Percentiles rank a stretch among this genome's conserved stretches.
phyloP scores from a whole-genome alignment of 2,888 invertebrate species.

The Bembecia ichneumoniformis region DNA sequence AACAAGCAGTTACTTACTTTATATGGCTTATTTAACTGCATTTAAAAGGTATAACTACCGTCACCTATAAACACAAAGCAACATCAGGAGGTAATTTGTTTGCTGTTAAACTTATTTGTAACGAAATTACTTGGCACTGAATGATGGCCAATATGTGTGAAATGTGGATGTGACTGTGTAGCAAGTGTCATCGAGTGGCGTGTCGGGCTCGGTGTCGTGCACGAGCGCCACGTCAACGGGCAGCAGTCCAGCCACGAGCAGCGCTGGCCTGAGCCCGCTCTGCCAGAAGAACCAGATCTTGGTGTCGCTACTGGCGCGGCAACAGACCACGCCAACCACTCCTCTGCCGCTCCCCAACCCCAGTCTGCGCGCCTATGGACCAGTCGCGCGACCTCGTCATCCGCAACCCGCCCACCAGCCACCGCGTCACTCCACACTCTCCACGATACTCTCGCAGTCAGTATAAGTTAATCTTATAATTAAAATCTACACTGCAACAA shows the following conservation, averaged over 20 bases:
- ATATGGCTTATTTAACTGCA: no score
- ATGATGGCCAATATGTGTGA: no score
- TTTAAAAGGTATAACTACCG: no score
- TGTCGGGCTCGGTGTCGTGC: slow-evolving; percentile 63
- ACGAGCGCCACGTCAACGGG: slow-evolving; percentile 42
- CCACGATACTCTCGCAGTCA: slow-evolving; percentile 37
- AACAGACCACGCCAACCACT: slow-evolving; percentile 77
- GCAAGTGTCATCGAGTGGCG: slow-evolving; percentile 72
- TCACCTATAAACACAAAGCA: no score
- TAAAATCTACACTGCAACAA: no score
- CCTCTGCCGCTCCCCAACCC: slow-evolving; percentile 80
- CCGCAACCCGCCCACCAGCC: slow-evolving; percentile 13
- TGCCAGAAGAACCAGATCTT: slow-evolving; percentile 90
- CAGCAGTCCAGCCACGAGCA: slow-evolving; percentile 43
- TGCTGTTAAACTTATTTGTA: no score
- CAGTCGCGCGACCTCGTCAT: slow-evolving; percentile 25
- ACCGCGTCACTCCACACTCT: slow-evolving; percentile 28
- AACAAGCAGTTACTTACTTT: no score
- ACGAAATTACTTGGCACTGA: no score
- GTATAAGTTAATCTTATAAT: not conserved
- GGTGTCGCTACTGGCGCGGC: slow-evolving; percentile 84
- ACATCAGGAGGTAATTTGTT: no score
- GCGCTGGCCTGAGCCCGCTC: slow-evolving; percentile 74
- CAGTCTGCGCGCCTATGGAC: slow-evolving; percentile 50
- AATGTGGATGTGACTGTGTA: slow-evolving; percentile 4